Conservation (phyloP, 2,797 vertebrate genomes). For the Enteromius mattozi region DNA sequence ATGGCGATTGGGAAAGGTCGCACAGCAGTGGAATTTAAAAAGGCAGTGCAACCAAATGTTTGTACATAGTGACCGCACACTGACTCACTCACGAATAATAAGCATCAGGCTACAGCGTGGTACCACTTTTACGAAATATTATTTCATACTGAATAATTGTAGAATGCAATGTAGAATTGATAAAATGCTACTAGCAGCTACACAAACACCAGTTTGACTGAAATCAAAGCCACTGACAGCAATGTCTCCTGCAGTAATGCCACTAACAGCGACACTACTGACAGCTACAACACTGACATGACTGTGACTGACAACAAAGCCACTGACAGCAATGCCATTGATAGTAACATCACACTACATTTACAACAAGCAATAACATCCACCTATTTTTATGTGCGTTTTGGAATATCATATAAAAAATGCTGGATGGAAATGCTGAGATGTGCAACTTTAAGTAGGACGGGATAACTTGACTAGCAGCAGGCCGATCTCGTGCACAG, state of each 20-base stretch:
- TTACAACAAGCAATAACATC: background rate
- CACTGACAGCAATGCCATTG: background rate
- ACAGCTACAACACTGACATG: too few relatives aligned
- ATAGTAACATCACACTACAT: background rate
- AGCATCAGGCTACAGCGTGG: background rate
- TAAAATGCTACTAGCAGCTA: background rate
- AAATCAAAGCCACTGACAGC: background rate
- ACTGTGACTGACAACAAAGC: too few relatives aligned
- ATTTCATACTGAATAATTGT: background rate
- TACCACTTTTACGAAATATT: background rate
- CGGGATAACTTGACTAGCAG: too few relatives aligned
- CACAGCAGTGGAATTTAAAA: slow-evolving; percentile 18
- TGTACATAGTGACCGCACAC: background rate
- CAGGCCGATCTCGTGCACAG: too few relatives aligned
- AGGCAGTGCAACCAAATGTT: slow-evolving; percentile 18
- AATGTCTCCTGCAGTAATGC: background rate
- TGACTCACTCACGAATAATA: background rate
- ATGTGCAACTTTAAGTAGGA: too few relatives aligned
- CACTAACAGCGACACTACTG: background rate
- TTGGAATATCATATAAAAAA: too few relatives aligned
- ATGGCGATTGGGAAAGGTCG: background rate
- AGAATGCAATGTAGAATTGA: background rate
- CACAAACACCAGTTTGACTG: background rate
- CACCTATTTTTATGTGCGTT: too few relatives aligned
- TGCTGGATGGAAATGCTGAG: too few relatives aligned